Evolutionary conservation across 1,140 invertebrate genomes (phyloP).

Genomic region (Mizuhopecten yessoensis): DNA sequence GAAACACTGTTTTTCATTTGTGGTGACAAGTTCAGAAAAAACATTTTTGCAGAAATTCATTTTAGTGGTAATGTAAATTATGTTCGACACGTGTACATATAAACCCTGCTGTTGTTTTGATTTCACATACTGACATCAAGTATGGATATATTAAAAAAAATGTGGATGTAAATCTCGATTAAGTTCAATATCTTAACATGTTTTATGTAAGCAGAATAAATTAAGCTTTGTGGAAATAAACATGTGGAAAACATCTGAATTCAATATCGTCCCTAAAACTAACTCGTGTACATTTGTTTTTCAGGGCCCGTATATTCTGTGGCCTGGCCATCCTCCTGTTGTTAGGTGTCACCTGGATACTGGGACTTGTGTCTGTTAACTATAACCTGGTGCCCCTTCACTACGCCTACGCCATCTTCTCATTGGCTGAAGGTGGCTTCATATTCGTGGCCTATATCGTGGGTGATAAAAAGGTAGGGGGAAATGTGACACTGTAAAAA

Average conservation of each 20-base stretch:
- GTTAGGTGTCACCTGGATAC: constrained; percentile 91
- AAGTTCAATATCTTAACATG: too few species aligned
- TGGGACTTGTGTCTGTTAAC: constrained; percentile 91
- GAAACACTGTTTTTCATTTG: too few species aligned
- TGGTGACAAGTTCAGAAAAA: too few species aligned
- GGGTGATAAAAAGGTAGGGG: constrained; percentile 90
- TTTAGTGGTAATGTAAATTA: too few species aligned
- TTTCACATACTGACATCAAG: background rate
- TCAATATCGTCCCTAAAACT: background rate
- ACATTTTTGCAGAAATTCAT: too few species aligned
- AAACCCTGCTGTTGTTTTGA: too few species aligned
- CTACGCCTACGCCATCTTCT: constrained; percentile 89
- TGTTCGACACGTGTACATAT: too few species aligned
- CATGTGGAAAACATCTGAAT: too few species aligned
- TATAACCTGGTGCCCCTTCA: constrained; percentile 89
- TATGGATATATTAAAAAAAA: background rate
- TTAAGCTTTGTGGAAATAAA: background rate
- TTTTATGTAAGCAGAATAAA: background rate
- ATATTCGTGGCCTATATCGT: constrained; percentile 93
- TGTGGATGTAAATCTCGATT: too few species aligned
- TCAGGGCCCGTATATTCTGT: constrained; percentile 91
- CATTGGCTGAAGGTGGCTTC: constrained; percentile 90
- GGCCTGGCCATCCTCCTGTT: constrained; percentile 91
- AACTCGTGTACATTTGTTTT: constrained; percentile 53
- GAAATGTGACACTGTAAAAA: too few species aligned